Evolutionary conservation across 2,888 invertebrate genomes (phyloP).

Genomic region (Oeneis ivallda): DNA sequence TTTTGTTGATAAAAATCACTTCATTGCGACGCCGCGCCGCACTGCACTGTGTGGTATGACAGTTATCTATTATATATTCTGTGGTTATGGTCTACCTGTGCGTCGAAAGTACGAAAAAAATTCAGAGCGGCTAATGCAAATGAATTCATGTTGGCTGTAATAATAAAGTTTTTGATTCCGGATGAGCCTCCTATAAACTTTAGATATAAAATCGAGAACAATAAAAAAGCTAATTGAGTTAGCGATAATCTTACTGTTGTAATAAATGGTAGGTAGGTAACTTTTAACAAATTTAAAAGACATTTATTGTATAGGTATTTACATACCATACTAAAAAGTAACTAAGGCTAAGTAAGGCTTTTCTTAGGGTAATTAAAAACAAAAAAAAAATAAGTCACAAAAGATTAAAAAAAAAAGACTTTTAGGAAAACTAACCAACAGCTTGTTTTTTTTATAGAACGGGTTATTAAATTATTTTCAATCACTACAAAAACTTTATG

Average conservation of each 20-base stretch:
- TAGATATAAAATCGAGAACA: constrained; percentile 39
- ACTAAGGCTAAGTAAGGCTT: too few species aligned
- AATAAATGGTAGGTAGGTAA: constrained; percentile 36
- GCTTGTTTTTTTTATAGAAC: not conserved
- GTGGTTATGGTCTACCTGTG: too few species aligned
- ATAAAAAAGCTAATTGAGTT: constrained; percentile 40
- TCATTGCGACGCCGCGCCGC: too few species aligned
- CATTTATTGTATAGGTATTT: constrained; percentile 8
- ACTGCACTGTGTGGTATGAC: too few species aligned
- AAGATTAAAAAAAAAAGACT: not conserved
- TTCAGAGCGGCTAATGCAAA: constrained; percentile 4
- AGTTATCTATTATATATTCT: too few species aligned
- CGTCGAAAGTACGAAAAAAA: not conserved
- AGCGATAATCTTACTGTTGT: constrained; percentile 39
- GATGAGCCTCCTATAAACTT: constrained; percentile 38
- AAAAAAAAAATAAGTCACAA: too few species aligned
- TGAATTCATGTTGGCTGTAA: constrained; percentile 32
- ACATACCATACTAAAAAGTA: not conserved
- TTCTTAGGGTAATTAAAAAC: too few species aligned
- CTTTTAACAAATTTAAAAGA: constrained; percentile 27
- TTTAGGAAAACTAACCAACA: not conserved
- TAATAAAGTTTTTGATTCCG: constrained; percentile 40
- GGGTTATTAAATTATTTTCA: constrained; percentile 13
- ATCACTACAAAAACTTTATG: constrained; percentile 4
- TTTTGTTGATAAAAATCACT: too few species aligned